Evolutionary conservation across 2,797 vertebrate species (phyloP), one percentile per base, ranked within the genome.

Genomic region (Sebastes trivittatus): DNA sequence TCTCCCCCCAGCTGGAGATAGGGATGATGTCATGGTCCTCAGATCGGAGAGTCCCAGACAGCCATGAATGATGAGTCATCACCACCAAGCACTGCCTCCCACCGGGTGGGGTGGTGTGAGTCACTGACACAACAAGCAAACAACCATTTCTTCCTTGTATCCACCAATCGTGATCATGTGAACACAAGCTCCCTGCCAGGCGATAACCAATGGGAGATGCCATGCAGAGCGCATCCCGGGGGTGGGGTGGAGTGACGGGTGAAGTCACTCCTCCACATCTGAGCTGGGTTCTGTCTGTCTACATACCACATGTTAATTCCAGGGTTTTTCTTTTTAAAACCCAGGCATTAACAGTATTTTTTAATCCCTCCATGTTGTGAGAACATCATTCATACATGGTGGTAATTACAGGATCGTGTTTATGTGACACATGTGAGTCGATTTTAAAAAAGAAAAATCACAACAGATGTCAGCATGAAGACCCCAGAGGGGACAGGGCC

Each of bases 321-420:
- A 63, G 49, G 58, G 14, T 65, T 85, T 52, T 10, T 27, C 27
- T 77, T 84, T 78, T 81, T 89, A 3, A 75, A 91, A 86, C 75
- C 59, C 34, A 38, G 38, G 65, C 59, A 80, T 87, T 89, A 92
- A 83, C 80, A 75, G 71, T 81, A 81, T 85, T 87, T 86, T 86
- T 89, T 88, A 86, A 91, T 90, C 80, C 79, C 72, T 73, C 81
- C 83, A 89, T 87, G 76, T 84, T 91, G 89, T 88, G 91, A 93
- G 89, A 94, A 94, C 91, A 94, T 86, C 63, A 89, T 89, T 94
- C 90, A 85, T 81, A 86, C 82, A 75, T 62, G 73, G 77, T 72
- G 80, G 38, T 90, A 93, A 95, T 96, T 94, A 95, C 78, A 94
- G 85, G 72, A 72, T 84, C 62, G 59, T 87, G 78, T 93, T 94